Base-by-base conservation (phyloP, 2,797 vertebrate genomes). In the Cynopterus sphinx region DNA sequence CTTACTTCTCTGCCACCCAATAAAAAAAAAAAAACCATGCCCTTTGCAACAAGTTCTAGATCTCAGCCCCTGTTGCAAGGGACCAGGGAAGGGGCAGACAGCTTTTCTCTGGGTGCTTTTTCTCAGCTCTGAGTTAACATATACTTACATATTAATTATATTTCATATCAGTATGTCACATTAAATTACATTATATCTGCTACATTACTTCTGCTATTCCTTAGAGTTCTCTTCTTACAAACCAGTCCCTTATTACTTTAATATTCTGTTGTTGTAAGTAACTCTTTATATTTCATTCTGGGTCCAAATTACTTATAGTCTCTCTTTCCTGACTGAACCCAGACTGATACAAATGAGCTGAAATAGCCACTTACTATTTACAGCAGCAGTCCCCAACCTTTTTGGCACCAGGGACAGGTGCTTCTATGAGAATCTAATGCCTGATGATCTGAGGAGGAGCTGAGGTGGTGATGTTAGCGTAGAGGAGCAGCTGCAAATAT, bases 281-380 rank as follows among this genome's bases (percentile, higher is more conserved):
- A 87, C 53, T 63, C 55, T 46, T 88, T 79, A 53, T n/a, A 73
- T 92, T 88, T 91, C 92, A 93, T 61, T 31, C 31, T 28, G 51
- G 77, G 43, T 86, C 65, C 39, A 89, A 63, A 87, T 71, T 87
- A 77, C 87, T 83, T 22, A 7, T 21, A 73, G 41, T 79, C 49
- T 87, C 41, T 74, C 71, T 86, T 51, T 68, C 83, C 59, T 67
- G 49, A 49, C 1, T 53, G 55, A 68, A 75, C 41, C 26, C 81
- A 83, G 77, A 84, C 9, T 87, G 43, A 83, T 36, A 85, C 8
- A 16, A 24, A 19, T 33, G 5, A 93, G n/a, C 41, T 81, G 22
- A 95, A 89, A 71, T 1, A 46, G 28, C n/a, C 51, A 88, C n/a
- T 57, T 68, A 79, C 26, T 74, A 79, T 5, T 78, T 61, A 78